Base-by-base conservation (phyloP, 2,113 vertebrate genomes). In the Dasyurus viverrinus region DNA sequence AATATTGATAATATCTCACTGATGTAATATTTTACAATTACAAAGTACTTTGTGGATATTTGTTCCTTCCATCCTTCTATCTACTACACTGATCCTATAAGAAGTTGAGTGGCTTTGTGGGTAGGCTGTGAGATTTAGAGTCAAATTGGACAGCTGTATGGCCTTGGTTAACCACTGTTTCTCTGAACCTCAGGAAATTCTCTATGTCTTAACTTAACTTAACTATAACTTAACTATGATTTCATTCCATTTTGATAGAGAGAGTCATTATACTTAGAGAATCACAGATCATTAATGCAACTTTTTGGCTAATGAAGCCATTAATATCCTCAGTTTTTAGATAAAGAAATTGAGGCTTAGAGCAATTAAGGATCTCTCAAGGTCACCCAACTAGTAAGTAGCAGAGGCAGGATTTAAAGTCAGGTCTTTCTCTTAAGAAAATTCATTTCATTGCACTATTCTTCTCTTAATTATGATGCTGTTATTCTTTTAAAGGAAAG, bases 1-100 rank as follows among this genome's bases (percentile, higher is more conserved):
- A 96, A 96, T 96, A 96, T 92, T 23, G 96, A 93, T 90, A 36
- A 95, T 25, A 91, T 76, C 95, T 97, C 96, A 96, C 14, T 25
- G 19, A 84, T 42, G n/a, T 84, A 42, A 84, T 5, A 84, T 0
- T 84, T 42, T 42, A 42, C 2, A 84, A 0, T 84, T 84, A 84
- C 19, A 1, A 84, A 42, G n/a, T 84, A 84, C 12, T n/a, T 76
- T 76, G 14, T 76, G n/a, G 14, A 76, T 3, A n/a, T 76, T 76
- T 16, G 12, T 19, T 22, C 68, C n/a, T 42, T 84, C 36, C 7
- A 84, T 84, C 0, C 1, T 84, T 84, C n/a, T 19, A 84, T 84
- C 5, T 1, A 84, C 68, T 19, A 84, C 6, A 84, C 5, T 7
- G 8, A 42, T 19, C 16, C n/a, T 84, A 42, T 84, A 5, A 84